Evolutionary conservation across 1,140 invertebrate genomes (phyloP), one percentile per base, ranked within the genome.

Genomic region (Sminthurinus signatus): DNA sequence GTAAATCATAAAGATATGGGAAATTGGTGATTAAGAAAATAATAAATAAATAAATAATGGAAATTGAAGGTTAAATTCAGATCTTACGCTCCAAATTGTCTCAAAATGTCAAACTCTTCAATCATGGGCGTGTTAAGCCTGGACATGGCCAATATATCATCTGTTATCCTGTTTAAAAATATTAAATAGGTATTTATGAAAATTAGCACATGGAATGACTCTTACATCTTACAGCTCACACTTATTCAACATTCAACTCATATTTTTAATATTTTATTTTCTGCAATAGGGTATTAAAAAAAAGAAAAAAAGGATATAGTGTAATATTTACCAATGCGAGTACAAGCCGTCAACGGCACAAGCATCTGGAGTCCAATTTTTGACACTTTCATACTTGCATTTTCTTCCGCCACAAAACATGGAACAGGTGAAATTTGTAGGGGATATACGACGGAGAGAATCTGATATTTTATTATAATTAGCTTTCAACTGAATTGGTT

Each of bases 121-220:
- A 92, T 88, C 50, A 82, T 78, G 17, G 82, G 78, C 21, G 87
- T 88, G 75, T 83, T 91, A 54, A 89, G 89, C 52, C 91, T 82
- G 64, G 89, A 86, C 88, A 91, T 93, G 69, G 90, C 90, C 68
- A 92, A 75, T 70, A 93, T 88, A 73, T 90, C 85, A 66, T 89
- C 86, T 15, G 89, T 92, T 64, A 92, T 85, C 89, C 90, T 92
- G 77, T 44, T 29, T 3, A 59, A 5, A 43, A 44, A 58, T 10
- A 43, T 27, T 25, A 39, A 14, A 25, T 8, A 29, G 21, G 19
- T 32, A 29, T 59, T 28, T 27, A 27, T 31, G 8, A 60, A 21
- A 21, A 23, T 23, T 51, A 12, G 19, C 23, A 25, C n/a, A 25
- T 61, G 21, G n/a, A 46, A 12, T 50, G n/a, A 3, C 2, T 31